Evolutionary conservation across 2,113 vertebrate genomes (phyloP), one percentile per base, ranked within the genome.

Genomic region (Accipiter cooperii): DNA sequence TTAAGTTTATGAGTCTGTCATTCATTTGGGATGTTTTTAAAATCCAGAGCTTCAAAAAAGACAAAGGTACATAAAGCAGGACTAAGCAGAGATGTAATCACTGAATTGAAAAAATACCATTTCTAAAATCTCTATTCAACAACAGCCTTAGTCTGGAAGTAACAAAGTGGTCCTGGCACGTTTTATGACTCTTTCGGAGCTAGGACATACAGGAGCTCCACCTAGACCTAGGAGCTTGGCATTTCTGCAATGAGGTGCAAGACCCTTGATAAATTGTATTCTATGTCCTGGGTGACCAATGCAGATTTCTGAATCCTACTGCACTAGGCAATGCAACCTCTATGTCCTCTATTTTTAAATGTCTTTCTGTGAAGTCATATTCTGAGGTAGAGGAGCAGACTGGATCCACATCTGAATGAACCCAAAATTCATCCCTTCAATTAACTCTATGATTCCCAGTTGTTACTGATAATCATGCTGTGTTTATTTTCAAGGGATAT

Each of bases 231-330:
- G 46, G 12, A 82, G 21, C 6, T 25, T 77, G 33, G 12, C 20
- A 73, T 55, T 89, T 55, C 24, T 0, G 0, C 1, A 0, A 5
- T 68, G 36, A 92, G 4, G 8, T n/a, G 6, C 24, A 46, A n/a
- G 40, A 61, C 13, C 19, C 6, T 63, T 49, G 34, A 64, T 55
- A 82, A 82, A 82, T 46, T n/a, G 5, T 51, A 26, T 26, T 46
- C 47, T 44, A 9, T 17, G 8, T 5, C 29, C 28, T 20, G 8
- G 3, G 20, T 69, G 47, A 74, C 47, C 36, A 68, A 17, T 10
- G 40, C 4, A 83, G 26, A n/a, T 55, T 66, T 83, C 17, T 55
- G 28, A 73, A 78, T 54, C 26, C 12, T 60, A 19, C 31, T 55
- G 47, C 6, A 71, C 24, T 40, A 57, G 24, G 12, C 26, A 57